A percentile compares a stretch with the other conserved stretches of the same genome.
Conservation (phyloP, 2,888 invertebrate species). For the Anagyrus pseudococci region DNA sequence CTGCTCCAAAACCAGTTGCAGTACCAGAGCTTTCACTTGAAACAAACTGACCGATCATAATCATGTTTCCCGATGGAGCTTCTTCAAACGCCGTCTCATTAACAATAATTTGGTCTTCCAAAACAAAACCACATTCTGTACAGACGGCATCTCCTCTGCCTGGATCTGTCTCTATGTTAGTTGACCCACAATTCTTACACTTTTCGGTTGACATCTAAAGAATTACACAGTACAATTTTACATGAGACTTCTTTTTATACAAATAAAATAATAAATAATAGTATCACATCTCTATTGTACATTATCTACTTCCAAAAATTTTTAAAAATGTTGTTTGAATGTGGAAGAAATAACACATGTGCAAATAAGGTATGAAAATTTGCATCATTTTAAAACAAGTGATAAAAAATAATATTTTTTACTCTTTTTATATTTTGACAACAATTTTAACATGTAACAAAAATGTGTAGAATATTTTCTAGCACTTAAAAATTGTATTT, state of each 20-base stretch:
- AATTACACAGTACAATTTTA: not conserved
- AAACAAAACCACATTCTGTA: conserved; percentile 92
- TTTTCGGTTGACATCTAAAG: conserved; percentile 71
- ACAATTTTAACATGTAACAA: no score
- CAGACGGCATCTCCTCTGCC: conserved; percentile 95
- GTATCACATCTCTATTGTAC: no score
- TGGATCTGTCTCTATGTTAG: conserved; percentile 93
- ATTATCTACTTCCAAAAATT: no score
- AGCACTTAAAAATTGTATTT: not conserved
- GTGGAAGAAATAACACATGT: not conserved
- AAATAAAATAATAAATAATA: no score
- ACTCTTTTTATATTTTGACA: no score
- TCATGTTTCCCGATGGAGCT: conserved; percentile 83
- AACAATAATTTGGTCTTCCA: conserved; percentile 96
- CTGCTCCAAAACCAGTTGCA: conserved; percentile 79
- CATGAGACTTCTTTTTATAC: not conserved
- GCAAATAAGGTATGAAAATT: conserved; percentile 6
- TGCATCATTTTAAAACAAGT: not conserved
- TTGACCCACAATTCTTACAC: conserved; percentile 86
- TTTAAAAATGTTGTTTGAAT: no score
- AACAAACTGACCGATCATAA: conserved; percentile 93
- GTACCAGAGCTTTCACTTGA: conserved; percentile 88
- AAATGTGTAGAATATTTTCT: no score
- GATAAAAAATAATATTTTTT: not conserved
- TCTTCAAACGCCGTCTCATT: conserved; percentile 97